These are phyloP conservation scores for Anisognathus igniventris DNA, from an alignment of 2,797 vertebrate species.

Conservation along the genomic window DNA sequence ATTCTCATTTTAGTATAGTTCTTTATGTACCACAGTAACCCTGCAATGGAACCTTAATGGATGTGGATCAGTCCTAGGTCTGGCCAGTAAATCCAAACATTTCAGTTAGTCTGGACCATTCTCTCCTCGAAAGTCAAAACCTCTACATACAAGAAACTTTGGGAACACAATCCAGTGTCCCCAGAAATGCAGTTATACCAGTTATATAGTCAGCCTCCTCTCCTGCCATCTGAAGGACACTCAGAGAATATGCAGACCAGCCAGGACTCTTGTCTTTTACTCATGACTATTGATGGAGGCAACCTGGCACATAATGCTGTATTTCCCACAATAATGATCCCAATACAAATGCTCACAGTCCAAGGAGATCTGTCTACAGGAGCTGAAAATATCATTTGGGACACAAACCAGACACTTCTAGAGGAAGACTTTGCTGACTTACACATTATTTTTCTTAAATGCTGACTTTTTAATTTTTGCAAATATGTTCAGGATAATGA, in stretches of 20 bases:
- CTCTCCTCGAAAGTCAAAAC: not conserved
- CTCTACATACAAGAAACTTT: not conserved
- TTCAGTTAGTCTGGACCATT: not conserved
- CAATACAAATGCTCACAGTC: not conserved
- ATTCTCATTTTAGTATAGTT: not conserved
- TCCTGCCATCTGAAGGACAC: not conserved
- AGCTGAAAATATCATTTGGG: not conserved
- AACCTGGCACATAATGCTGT: not conserved
- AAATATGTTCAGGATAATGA: not conserved
- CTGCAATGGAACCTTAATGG: not conserved
- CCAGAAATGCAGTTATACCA: not conserved
- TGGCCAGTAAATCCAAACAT: not conserved
- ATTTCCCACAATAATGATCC: not conserved
- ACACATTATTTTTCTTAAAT: not conserved
- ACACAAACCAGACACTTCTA: not conserved
- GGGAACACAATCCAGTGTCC: not conserved
- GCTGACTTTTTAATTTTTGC: not conserved
- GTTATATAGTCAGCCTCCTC: not conserved
- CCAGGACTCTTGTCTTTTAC: not conserved
- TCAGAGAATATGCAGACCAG: not conserved
- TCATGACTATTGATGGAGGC: not conserved
- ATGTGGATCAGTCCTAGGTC: not conserved
- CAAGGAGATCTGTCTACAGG: not conserved
- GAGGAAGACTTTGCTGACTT: not conserved
- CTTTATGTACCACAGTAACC: not conserved